Conservation (phyloP, 2,113 vertebrate genomes). For the Laticauda colubrina region DNA sequence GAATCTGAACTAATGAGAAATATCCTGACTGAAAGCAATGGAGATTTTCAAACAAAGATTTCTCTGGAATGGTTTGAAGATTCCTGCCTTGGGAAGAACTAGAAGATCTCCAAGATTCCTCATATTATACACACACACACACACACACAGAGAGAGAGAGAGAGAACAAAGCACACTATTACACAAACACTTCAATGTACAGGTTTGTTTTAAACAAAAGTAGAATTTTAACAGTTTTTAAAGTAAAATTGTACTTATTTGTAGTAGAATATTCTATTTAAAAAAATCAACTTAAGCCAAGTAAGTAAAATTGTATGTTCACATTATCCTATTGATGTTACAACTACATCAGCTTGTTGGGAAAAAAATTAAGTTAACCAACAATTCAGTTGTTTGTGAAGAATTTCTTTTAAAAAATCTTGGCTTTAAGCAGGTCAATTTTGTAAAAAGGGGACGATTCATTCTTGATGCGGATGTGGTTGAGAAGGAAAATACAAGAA, state of each 20-base stretch:
- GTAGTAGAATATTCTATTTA: not conserved
- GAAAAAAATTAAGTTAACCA: conserved; percentile 51
- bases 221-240: not conserved
- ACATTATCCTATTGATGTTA: conserved; percentile 18
- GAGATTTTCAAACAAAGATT: not conserved
- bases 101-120: not conserved
- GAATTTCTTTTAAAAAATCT: conserved; percentile 8
- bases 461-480: conserved; percentile 47
- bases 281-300: not conserved
- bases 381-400: conserved; percentile 48
- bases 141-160: no score
- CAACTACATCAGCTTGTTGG: conserved; percentile 36
- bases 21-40: not conserved
- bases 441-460: conserved; percentile 37
- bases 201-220: not conserved
- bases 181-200: not conserved
- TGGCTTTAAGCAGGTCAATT: conserved; percentile 44
- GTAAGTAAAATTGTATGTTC: not conserved
- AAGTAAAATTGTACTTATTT: not conserved
- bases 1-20: not conserved
- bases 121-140: not conserved
- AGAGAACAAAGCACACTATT: not conserved
- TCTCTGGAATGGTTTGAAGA: not conserved
- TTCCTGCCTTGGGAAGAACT: not conserved
- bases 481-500: conserved; percentile 44